Evolutionary conservation across 2,113 vertebrate genomes (phyloP).

Genomic region (Cygnus buccinator): DNA sequence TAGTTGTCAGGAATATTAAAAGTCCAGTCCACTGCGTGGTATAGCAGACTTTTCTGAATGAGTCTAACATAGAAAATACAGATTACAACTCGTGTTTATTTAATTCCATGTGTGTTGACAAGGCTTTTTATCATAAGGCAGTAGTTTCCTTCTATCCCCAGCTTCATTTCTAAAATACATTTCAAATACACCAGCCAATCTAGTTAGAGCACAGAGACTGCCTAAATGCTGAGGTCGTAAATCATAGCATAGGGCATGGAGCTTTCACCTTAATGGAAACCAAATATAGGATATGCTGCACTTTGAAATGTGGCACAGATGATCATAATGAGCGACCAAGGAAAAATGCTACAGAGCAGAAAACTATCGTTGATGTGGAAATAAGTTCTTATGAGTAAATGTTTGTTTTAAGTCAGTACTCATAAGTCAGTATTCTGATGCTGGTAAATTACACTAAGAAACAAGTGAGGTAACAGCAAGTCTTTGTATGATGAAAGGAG

Average conservation of each 20-base stretch:
- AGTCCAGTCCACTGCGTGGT: slow-evolving; percentile 15
- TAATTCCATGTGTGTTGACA: slow-evolving; percentile 67
- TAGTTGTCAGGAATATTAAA: slow-evolving; percentile 46
- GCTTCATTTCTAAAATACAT: slow-evolving; percentile 50
- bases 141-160: slow-evolving; percentile 50
- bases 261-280: slow-evolving; percentile 48
- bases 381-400: slow-evolving; percentile 71
- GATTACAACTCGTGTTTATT: slow-evolving; percentile 45
- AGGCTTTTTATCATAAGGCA: slow-evolving; percentile 69
- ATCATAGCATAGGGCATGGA: slow-evolving; percentile 55
- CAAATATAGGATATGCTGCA: slow-evolving; percentile 8
- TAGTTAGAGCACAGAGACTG: slow-evolving; percentile 53
- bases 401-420: slow-evolving; percentile 69
- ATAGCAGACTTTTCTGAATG: slow-evolving; percentile 28
- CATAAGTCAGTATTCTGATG: slow-evolving; percentile 53
- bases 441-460: slow-evolving; percentile 52
- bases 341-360: slow-evolving; percentile 36
- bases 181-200: slow-evolving; percentile 45
- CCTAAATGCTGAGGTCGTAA: slow-evolving; percentile 55
- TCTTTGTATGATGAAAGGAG: slow-evolving; percentile 51
- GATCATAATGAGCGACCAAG: slow-evolving; percentile 35
- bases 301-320: slow-evolving; percentile 67
- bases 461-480: slow-evolving; percentile 51
- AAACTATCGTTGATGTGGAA: slow-evolving; percentile 66
- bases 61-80: slow-evolving; percentile 8